Conservation (phyloP, 2,797 vertebrate species). For the Jordanella pulchra region DNA sequence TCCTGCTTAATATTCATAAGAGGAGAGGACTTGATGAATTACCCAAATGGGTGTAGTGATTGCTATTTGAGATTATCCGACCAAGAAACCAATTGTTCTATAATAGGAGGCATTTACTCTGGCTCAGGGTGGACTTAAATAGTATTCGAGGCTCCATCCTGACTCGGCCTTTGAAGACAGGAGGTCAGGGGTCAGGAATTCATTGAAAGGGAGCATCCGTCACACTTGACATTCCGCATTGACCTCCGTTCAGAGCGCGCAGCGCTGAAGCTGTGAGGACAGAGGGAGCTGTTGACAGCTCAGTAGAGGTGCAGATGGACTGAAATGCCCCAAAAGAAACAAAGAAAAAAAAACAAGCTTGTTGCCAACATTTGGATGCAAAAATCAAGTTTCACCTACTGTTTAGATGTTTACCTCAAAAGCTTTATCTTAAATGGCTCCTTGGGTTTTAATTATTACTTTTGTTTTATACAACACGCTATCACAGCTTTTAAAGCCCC, state of each 20-base stretch:
- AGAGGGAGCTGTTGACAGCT: slow-evolving; percentile 45
- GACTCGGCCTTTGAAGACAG: slow-evolving; percentile 52
- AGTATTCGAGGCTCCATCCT: slow-evolving; percentile 44
- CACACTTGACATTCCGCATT: slow-evolving; percentile 69
- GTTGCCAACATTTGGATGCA: slow-evolving; percentile 2
- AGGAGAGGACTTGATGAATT: slow-evolving; percentile 68
- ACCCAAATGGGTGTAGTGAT: slow-evolving; percentile 63
- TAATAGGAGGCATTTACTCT: slow-evolving; percentile 68
- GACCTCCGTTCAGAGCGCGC: slow-evolving; percentile 55
- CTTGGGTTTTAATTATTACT: slow-evolving; percentile 44
- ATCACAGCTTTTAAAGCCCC: slow-evolving; percentile 52
- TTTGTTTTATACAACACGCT: slow-evolving; percentile 32
- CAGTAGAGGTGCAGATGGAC: slow-evolving; percentile 38
- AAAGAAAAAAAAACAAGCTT: slow-evolving; percentile 28
- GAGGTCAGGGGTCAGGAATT: slow-evolving; percentile 60
- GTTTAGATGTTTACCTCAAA: slow-evolving; percentile 37
- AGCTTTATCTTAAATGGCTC: slow-evolving; percentile 47
- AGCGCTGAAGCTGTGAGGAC: slow-evolving; percentile 7
- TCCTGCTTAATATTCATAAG: slow-evolving; percentile 66
- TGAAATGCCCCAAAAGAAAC: slow-evolving; percentile 32
- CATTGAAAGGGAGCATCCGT: slow-evolving; percentile 64
- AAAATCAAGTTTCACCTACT: slow-evolving; percentile 20
- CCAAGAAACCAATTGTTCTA: slow-evolving; percentile 70
- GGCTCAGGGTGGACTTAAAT: slow-evolving; percentile 61
- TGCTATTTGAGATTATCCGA: slow-evolving; percentile 61